Conservation (phyloP, 2,113 vertebrate species). For the Dromiciops gliroides region DNA sequence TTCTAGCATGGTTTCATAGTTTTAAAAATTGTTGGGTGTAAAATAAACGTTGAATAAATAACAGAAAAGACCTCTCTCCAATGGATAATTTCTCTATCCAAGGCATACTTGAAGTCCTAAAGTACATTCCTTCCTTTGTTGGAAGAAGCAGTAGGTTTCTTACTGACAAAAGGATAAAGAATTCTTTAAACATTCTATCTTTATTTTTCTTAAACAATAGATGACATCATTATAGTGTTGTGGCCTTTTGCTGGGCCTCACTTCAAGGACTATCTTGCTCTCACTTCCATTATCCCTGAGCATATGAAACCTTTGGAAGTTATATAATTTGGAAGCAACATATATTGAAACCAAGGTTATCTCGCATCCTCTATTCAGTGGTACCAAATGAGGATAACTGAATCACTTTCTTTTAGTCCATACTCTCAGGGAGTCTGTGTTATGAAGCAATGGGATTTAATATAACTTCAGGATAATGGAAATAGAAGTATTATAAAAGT, state of each 20-base stretch:
- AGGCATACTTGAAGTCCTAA: background rate
- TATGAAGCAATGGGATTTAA: background rate
- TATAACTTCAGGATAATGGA: background rate
- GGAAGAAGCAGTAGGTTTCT: background rate
- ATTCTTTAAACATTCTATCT: background rate
- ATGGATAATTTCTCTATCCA: background rate
- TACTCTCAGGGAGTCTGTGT: background rate
- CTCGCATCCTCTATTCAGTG: background rate
- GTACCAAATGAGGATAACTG: background rate
- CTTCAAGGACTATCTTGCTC: background rate
- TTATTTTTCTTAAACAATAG: background rate
- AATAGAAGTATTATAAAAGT: conserved; percentile 12
- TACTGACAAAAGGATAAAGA: background rate
- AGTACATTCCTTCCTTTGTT: background rate
- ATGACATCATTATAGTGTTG: background rate
- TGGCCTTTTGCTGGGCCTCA: background rate
- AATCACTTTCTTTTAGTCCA: background rate
- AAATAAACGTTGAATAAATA: conserved; percentile 10
- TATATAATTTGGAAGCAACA: background rate
- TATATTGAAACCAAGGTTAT: background rate
- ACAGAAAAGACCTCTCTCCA: background rate
- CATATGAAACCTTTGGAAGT: background rate
- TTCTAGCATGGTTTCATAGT: background rate
- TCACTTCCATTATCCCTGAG: background rate
- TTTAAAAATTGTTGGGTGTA: background rate